Base-by-base conservation (phyloP, 1,140 invertebrate species). In the Zaprionus ornatus region DNA sequence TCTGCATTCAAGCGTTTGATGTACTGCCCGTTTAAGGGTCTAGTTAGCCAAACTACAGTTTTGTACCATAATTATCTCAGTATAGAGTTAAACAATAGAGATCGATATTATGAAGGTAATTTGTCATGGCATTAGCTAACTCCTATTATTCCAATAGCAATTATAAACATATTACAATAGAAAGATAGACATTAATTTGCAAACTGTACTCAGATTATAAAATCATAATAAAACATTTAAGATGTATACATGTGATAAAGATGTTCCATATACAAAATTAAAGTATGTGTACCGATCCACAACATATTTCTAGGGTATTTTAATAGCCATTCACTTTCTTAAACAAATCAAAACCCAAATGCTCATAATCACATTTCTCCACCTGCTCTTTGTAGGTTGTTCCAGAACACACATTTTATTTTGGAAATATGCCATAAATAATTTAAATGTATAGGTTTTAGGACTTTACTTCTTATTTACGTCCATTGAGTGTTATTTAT, bases 361-460 rank as follows among this genome's bases (percentile, higher is more conserved):
- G 10, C 9, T 23, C 9, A 32, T 10, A 32, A 32, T 12, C 1
- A 54, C n/a, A n/a, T 21, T 40, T 6, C 4, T 15, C 40, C n/a
- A 69, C 21, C 32, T 59, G 32, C 40, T 59, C 10, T 21, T 32
- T 23, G 45, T 21, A 59, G 65, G 9, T 67, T 67, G 5, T 12
- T 19, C 27, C 29, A 27, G 29, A 25, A 27, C 12, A 15, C n/a
- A n/a, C n/a, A n/a, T 40, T 45, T 17, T 60, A 32, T 69, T 62
- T 23, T 23, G 10, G 45, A 52, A 52, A 29, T 35, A 7, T 48
- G 40, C 52, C 65, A 67, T 67, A 59, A 67, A 67, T 59, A 25
- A 67, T 37, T 9, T 13, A 9, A 13, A 13, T 52, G 37, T 50
- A 1, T 13, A 45, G 42, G 35, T 19, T 60, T 32, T 32, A 32